Base-by-base conservation (phyloP, 2,888 invertebrate species). In the Megalurothrips usitatus region DNA sequence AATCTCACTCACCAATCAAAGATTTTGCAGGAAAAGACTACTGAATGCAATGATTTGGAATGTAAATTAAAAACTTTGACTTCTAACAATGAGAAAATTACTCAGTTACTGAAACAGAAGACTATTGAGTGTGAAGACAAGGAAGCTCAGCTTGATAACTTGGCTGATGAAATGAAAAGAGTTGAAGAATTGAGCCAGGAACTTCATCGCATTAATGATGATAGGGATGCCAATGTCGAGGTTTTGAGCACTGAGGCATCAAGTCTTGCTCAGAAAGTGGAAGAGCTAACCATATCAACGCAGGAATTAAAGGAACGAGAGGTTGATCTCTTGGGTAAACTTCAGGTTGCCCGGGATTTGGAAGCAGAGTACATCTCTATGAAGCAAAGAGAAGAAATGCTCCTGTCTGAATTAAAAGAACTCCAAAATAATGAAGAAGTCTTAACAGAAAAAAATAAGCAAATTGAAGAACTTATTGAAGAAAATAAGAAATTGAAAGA, bases 401-500 rank as follows among this genome's bases (percentile, higher is more conserved):
- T 68, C 17, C 48, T 75, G 1, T 79, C 79, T 75, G 48, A 34
- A 48, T 26, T 43, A 23, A 75, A 81, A 78, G 79, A 80, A 78
- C 14, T 47, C 34, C 80, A 49, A 47, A 78, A 79, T 52, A 79
- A 80, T 23, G 82, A 82, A 79, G 63, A 80, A 26, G 80, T 75
- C 17, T 48, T 82, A n/a, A 48, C 78, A 17, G 3, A 49, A 1
- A 81, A 80, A 34, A 3, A 81, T 23, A 82, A 80, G 34, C 63
- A 79, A 2, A 81, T 81, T 14, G 58, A 81, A 79, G 48, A 81
- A 68, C 47, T 83, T 47, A 58, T 81, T 26, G 79, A 82, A 79
- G 83, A 83, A 79, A 52, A 81, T 58, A 81, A 82, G 0, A 58
- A 82, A 23, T 63, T 80, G 47, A 80, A 82, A 49, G 83, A 83